phyloP scores from a whole-genome alignment of 2,797 vertebrate species.

The Xyrichtys novacula region DNA sequence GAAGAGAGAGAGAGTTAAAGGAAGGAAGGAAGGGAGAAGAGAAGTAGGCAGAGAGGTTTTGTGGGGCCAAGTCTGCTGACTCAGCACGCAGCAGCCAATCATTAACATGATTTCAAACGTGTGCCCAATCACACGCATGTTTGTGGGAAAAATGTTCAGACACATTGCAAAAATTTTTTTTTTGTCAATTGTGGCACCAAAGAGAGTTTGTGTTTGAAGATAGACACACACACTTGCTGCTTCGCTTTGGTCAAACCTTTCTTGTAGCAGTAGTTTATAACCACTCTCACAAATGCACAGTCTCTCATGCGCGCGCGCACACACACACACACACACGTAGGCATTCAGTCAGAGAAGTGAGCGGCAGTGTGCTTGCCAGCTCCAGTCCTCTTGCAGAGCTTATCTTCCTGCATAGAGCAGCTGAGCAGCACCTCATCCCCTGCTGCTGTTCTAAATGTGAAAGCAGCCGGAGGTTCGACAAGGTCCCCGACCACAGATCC shows the following conservation, averaged over 20 bases:
- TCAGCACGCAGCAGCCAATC: slow-evolving; percentile 57
- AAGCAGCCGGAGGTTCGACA: slow-evolving; percentile 59
- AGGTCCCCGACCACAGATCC: slow-evolving; percentile 62
- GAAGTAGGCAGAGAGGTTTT: slow-evolving; percentile 35
- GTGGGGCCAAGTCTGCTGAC: slow-evolving; percentile 37
- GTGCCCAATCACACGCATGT: slow-evolving; percentile 5
- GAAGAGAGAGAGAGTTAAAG: slow-evolving; percentile 27
- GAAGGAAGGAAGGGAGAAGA: slow-evolving; percentile 54
- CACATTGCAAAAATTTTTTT: background rate
- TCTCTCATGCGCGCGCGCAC: background rate
- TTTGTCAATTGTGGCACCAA: background rate
- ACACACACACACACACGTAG: slow-evolving; percentile 14
- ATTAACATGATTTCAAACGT: slow-evolving; percentile 15
- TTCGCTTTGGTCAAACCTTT: slow-evolving; percentile 30
- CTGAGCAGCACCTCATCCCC: slow-evolving; percentile 40
- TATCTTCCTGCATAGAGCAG: slow-evolving; percentile 38
- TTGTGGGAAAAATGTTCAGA: background rate
- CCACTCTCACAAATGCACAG: slow-evolving; percentile 36
- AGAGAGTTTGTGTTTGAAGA: slow-evolving; percentile 1
- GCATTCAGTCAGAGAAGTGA: slow-evolving; percentile 23
- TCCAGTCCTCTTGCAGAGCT: slow-evolving; percentile 41
- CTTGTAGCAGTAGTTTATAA: slow-evolving; percentile 47
- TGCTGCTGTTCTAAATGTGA: slow-evolving; percentile 57
- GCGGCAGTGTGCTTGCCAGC: slow-evolving; percentile 39
- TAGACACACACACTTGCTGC: background rate